These are phyloP conservation scores for Platycheirus rosarum DNA, from an alignment of 2,888 invertebrate species.

Conservation along the genomic window DNA sequence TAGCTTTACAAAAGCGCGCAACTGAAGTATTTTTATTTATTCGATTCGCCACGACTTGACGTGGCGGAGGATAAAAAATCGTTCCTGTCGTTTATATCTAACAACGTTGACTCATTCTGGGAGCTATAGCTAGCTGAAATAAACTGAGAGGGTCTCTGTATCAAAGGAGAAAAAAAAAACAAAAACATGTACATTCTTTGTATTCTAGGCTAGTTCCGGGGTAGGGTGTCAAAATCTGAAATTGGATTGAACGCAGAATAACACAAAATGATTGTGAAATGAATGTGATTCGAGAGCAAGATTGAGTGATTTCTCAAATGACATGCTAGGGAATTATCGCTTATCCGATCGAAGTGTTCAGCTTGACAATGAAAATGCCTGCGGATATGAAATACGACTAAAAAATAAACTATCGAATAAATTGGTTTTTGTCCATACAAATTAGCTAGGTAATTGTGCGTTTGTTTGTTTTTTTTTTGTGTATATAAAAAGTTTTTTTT, in stretches of 20 bases:
- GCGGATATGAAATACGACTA: constrained; percentile 19
- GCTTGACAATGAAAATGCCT: constrained; percentile 48
- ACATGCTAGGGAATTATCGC: constrained; percentile 51
- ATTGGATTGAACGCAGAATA: constrained; percentile 46
- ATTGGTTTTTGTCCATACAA: constrained; percentile 61
- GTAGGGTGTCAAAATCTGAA: constrained; percentile 62
- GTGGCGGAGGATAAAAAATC: constrained; percentile 30
- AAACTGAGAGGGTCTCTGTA: constrained; percentile 14
- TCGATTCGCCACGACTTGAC: constrained; percentile 32
- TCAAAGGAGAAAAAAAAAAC: constrained; percentile 32
- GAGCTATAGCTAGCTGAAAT: constrained; percentile 8
- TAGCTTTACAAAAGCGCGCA: constrained; percentile 74
- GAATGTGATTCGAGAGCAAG: constrained; percentile 34
- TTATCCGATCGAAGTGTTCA: constrained; percentile 48
- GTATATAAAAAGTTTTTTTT: no score
- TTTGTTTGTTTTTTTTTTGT: no score
- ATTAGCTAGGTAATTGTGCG: constrained; percentile 67
- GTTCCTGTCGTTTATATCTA: constrained; percentile 37
- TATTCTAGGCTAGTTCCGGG: constrained; percentile 35
- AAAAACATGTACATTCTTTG: constrained; percentile 17
- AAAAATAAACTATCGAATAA: constrained; percentile 63
- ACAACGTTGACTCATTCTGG: constrained; percentile 36
- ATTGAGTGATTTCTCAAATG: constrained; percentile 55
- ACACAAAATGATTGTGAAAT: constrained; percentile 41
- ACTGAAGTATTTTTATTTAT: constrained; percentile 71